Conservation (phyloP, 2,113 vertebrate genomes). For the Periophthalmodon schlosseri region DNA sequence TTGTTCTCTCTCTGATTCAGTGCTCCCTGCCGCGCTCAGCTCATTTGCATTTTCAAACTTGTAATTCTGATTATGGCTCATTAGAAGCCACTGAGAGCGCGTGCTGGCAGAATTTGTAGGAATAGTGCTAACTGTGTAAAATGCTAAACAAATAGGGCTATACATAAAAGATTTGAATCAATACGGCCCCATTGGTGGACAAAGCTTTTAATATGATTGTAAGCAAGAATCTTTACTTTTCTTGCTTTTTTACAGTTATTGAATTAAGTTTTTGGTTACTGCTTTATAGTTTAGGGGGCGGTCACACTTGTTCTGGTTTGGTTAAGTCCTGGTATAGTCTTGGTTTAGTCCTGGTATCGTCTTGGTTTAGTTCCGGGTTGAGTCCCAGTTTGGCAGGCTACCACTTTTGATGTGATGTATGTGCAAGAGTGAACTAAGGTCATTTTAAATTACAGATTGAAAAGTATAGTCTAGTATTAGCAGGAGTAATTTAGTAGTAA, state of each 20-base stretch:
- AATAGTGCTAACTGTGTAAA: conserved; percentile 11
- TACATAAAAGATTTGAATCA: conserved; percentile 4
- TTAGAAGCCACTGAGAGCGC: not conserved
- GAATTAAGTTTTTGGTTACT: not conserved
- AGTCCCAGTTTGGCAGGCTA: too few relatives aligned
- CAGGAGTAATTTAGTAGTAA: too few relatives aligned
- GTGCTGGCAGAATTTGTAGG: not conserved
- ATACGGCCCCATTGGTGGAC: not conserved
- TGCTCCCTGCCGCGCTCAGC: not conserved
- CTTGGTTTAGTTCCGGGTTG: too few relatives aligned
- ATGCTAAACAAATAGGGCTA: conserved; percentile 5
- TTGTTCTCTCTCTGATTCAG: not conserved
- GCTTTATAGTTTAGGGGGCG: too few relatives aligned
- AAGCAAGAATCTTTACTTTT: not conserved
- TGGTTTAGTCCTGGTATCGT: too few relatives aligned
- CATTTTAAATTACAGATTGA: too few relatives aligned
- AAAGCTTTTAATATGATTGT: not conserved
- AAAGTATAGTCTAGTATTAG: too few relatives aligned
- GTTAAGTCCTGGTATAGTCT: too few relatives aligned
- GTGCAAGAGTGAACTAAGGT: too few relatives aligned
- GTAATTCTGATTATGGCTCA: conserved; percentile 6
- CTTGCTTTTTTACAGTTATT: not conserved
- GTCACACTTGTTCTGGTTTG: too few relatives aligned
- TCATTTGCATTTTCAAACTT: conserved; percentile 11
- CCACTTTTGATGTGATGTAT: too few relatives aligned